Evolutionary conservation across 2,888 invertebrate species (phyloP), one percentile per base, ranked within the genome.

Genomic region (Scelioninae gen. 2): DNA sequence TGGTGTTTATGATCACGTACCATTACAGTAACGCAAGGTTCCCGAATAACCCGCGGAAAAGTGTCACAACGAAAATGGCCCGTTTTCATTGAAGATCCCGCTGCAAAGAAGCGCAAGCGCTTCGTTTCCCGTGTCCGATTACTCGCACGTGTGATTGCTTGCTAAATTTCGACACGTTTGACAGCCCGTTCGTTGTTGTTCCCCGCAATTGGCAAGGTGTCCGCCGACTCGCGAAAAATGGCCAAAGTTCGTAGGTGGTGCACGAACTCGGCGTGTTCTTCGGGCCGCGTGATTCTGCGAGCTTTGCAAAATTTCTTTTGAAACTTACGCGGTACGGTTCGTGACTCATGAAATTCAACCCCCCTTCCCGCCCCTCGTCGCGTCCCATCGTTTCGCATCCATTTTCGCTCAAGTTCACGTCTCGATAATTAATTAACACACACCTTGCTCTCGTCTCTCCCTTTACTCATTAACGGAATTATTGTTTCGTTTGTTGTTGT

Each of bases 241-340:
- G 80, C 79, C 80, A 81, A 81, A 81, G 77, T 80, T 80, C 79
- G 80, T 80, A 76, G 63, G 18, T 76, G 76, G 76, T 77, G 76
- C 81, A 79, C 78, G 79, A 78, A 80, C 79, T 80, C 77, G 74
- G 68, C 55, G 55, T 77, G 55, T 79, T 79, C 74, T 76, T 77
- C 77, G 79, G 57, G 64, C 75, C 70, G 69, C 75, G 74, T 76
- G 64, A 76, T 75, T 75, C 72, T 76, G 78, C 77, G 78, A 76
- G 73, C 75, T 79, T 81, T 80, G 80, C 82, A 83, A 82, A 83
- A 81, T 81, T 79, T 6, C 4, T 25, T 77, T 83, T 81, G 79
- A 84, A 83, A 84, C 79, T 81, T 81, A 78, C 79, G 76, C 77
- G 77, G 78, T 78, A 77, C 70, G 63, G 64, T 72, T 69, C 76